A percentile compares a stretch with the other conserved stretches of the same genome.
Evolutionary conservation across 1,140 invertebrate genomes (phyloP).

Genomic region (Melitaea cinxia): DNA sequence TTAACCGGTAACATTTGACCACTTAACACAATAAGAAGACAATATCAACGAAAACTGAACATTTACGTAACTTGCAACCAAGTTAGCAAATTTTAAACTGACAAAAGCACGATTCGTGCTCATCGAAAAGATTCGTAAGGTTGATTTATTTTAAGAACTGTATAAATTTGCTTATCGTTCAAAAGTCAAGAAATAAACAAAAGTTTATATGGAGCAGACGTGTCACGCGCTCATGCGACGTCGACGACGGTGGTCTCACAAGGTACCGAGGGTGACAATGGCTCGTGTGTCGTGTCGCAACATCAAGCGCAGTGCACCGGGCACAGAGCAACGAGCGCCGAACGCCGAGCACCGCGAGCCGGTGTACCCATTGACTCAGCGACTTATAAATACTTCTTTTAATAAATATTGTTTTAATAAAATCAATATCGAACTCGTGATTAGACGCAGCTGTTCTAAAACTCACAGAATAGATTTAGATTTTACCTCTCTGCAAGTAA

Average conservation of each 20-base stretch:
- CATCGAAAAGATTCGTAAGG: neutral
- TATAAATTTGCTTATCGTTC: constrained; percentile 12
- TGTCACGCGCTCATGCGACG: neutral
- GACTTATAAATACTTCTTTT: neutral
- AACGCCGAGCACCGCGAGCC: neutral
- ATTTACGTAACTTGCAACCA: too few relatives aligned
- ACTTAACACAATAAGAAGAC: too few relatives aligned
- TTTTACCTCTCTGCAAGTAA: neutral
- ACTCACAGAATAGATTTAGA: neutral
- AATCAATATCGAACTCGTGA: neutral
- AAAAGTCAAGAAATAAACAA: constrained; percentile 10
- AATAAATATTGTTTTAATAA: neutral
- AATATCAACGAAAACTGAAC: too few relatives aligned
- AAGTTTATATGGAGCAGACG: neutral
- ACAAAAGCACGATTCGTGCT: too few relatives aligned
- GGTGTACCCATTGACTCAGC: constrained; percentile 1
- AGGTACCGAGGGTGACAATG: neutral
- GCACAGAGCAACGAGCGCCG: neutral
- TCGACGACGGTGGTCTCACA: too few relatives aligned
- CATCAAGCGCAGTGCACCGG: neutral
- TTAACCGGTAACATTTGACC: too few relatives aligned
- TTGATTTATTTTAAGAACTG: neutral
- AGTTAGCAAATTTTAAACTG: neutral
- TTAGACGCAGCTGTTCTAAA: neutral
- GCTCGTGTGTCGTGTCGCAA: neutral